Evolutionary conservation across 2,888 invertebrate genomes (phyloP), one percentile per base, ranked within the genome.

Genomic region (Sycophila texana): DNA sequence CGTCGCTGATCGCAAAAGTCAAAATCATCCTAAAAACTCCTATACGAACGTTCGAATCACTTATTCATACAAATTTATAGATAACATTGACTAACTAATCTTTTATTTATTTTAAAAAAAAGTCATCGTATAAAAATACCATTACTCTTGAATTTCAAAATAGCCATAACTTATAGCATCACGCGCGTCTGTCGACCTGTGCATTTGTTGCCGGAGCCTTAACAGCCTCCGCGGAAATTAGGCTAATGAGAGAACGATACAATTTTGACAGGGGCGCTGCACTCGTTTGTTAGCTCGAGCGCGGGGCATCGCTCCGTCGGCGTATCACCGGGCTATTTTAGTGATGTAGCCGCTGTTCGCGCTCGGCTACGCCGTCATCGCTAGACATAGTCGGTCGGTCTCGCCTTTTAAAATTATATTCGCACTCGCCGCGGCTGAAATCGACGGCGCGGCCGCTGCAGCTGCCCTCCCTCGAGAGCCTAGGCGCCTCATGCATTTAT

Each of bases 281-380:
- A 72, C 39, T 47, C 61, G 72, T 60, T 65, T 18, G 65, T 30
- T 68, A 57, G 47, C 16, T 18, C 14, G 14, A 22, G 57, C 4
- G 4, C 51, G 10, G 51, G 14, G 53, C 53, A 53, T 53, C 14
- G 53, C 53, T 53, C 63, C 47, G 63, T 18, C n/a, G 16, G 18
- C 18, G 39, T 10, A 30, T 10, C 22, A 39, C 61, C 81, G 30
- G 78, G 83, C 85, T 85, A 85, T 85, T 85, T 85, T 82, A 76
- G 83, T 70, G 16, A 53, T 53, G 70, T 67, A 74, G 81, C n/a
- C 22, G 30, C 18, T 20, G 39, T 39, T 39, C 2, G 53, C 55
- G 26, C 61, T 71, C 63, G 63, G 72, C 73, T 26, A 66, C 68
- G 66, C 57, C 83, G 84, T 85, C 85, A 84, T 82, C 85, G 82